Percentiles rank a stretch among this genome's conserved stretches.
phyloP scores from a whole-genome alignment of 2,888 invertebrate species.

The Apamea monoglypha region DNA sequence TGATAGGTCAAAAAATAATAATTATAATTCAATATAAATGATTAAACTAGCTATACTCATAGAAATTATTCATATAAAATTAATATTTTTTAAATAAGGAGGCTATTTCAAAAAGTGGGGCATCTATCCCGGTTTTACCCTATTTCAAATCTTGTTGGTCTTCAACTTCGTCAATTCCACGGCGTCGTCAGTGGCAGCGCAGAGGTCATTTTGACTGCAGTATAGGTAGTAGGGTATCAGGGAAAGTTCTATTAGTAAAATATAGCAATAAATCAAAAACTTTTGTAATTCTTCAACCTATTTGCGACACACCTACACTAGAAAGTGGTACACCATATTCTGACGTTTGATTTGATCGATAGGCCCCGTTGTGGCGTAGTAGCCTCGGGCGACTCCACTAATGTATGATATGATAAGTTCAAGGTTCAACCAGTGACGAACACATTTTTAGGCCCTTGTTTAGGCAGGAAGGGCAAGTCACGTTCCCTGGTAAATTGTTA shows the following conservation, averaged over 20 bases:
- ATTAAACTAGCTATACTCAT: too few species aligned
- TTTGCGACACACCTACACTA: slow-evolving; percentile 40
- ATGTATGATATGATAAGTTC: slow-evolving; percentile 76
- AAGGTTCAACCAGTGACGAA: slow-evolving; percentile 71
- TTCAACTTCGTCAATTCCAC: neutral
- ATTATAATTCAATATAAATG: too few species aligned
- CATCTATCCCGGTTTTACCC: too few species aligned
- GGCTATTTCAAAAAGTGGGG: too few species aligned
- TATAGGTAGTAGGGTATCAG: neutral
- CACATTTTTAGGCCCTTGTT: slow-evolving; percentile 55
- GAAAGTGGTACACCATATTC: slow-evolving; percentile 54
- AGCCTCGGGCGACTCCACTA: slow-evolving; percentile 72
- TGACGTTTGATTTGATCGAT: slow-evolving; percentile 75
- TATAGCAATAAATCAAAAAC: slow-evolving; percentile 1
- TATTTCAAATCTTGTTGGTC: neutral
- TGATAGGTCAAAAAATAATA: too few species aligned
- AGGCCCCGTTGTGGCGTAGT: slow-evolving; percentile 65
- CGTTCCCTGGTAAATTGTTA: slow-evolving; percentile 53
- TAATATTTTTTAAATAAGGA: too few species aligned
- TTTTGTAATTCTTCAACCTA: slow-evolving; percentile 35
- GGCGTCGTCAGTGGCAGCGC: neutral
- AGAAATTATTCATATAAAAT: too few species aligned
- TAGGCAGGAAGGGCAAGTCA: slow-evolving; percentile 51
- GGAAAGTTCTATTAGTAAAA: neutral
- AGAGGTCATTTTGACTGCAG: neutral